These are phyloP conservation scores for Linnaemya vulpina DNA, from an alignment of 2,888 invertebrate genomes.

Conservation along the genomic window DNA sequence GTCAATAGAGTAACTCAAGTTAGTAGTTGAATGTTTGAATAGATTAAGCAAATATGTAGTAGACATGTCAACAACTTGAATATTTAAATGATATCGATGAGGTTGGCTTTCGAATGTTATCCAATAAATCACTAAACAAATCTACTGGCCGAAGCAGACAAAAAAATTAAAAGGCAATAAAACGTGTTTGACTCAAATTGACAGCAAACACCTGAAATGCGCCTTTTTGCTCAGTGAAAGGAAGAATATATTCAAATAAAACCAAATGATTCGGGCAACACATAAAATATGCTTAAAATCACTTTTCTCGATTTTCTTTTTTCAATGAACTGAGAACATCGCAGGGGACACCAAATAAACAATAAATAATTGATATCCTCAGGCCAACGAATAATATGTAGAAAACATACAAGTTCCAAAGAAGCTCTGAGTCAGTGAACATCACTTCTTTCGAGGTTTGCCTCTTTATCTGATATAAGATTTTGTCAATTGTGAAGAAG, in stretches of 20 bases:
- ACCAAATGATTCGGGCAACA: not conserved
- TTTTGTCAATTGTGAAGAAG: too few species aligned
- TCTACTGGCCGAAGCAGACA: slow-evolving; percentile 34
- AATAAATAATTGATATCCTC: slow-evolving; percentile 65
- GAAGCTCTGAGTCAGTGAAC: too few species aligned
- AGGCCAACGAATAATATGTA: slow-evolving; percentile 40
- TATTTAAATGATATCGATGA: slow-evolving; percentile 51
- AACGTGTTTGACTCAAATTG: slow-evolving; percentile 23
- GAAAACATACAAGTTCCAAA: too few species aligned
- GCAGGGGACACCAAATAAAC: slow-evolving; percentile 49
- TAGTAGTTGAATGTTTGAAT: not conserved
- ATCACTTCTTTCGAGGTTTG: too few species aligned
- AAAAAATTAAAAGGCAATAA: slow-evolving; percentile 28
- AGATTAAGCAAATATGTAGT: not conserved
- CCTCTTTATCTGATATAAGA: too few species aligned
- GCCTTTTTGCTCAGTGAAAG: slow-evolving; percentile 7
- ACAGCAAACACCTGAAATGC: slow-evolving; percentile 26
- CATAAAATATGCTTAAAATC: slow-evolving; percentile 13
- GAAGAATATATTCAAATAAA: slow-evolving; percentile 32
- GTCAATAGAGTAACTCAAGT: not conserved
- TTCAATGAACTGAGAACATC: not conserved
- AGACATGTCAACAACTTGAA: not conserved
- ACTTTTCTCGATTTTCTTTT: slow-evolving; percentile 20
- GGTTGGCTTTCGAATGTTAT: slow-evolving; percentile 62
- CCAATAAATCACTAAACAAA: slow-evolving; percentile 66